Evolutionary conservation across 2,888 invertebrate species (phyloP).

Genomic region (Tyria jacobaeae): DNA sequence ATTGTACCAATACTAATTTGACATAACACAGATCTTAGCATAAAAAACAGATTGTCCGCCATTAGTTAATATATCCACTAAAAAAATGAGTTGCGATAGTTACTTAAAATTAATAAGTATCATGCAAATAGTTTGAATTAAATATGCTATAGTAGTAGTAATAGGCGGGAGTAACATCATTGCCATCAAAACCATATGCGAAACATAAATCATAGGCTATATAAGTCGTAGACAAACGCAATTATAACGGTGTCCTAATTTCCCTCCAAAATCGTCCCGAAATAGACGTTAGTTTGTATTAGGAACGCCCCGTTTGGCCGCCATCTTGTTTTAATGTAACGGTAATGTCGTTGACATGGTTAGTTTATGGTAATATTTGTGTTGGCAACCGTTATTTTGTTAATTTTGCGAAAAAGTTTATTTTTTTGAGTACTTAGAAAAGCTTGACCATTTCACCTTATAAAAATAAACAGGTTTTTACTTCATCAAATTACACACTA

Average conservation of each 20-base stretch:
- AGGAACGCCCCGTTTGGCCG: conserved; percentile 48
- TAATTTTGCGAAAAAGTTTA: not conserved
- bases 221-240: conserved; percentile 36
- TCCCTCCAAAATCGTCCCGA: conserved; percentile 58
- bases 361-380: conserved; percentile 30
- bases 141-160: too few relatives aligned
- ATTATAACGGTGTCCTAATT: conserved; percentile 53
- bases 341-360: conserved; percentile 39
- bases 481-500: too few relatives aligned
- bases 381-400: not conserved
- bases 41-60: not conserved
- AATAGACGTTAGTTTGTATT: conserved; percentile 59
- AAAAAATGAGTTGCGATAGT: not conserved
- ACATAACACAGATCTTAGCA: not conserved
- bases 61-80: not conserved
- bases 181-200: conserved; percentile 33
- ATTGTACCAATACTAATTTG: not conserved
- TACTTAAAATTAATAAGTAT: not conserved
- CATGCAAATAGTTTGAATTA: not conserved
- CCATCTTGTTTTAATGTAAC: conserved; percentile 48
- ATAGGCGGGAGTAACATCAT: conserved; percentile 24
- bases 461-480: too few relatives aligned
- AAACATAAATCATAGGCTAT: conserved; percentile 30
- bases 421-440: not conserved
- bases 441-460: not conserved